Conservation (phyloP, 2,888 invertebrate genomes). For the Papilio elwesi region DNA sequence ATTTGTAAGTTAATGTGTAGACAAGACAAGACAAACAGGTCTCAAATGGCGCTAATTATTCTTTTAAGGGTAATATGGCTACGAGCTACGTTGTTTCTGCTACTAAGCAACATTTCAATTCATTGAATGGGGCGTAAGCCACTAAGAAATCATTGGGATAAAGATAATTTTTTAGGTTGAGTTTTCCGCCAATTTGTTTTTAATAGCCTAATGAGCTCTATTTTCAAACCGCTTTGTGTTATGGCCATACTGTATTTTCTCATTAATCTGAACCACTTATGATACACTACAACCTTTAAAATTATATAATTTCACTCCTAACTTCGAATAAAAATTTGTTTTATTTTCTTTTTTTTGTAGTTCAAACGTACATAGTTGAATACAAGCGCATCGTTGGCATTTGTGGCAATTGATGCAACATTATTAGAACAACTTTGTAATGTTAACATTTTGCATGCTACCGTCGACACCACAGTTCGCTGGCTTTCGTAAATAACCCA, state of each 20-base stretch:
- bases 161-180: too few species aligned
- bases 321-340: too few species aligned
- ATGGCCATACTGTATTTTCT: too few species aligned
- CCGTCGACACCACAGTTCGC: neutral
- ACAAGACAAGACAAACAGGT: neutral
- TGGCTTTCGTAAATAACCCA: slow-evolving; percentile 17
- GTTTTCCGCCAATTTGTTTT: neutral
- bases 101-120: neutral
- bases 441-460: slow-evolving; percentile 3
- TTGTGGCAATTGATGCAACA: slow-evolving; percentile 1
- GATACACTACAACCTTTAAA: too few species aligned
- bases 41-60: neutral
- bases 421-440: neutral
- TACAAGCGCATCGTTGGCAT: too few species aligned
- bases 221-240: too few species aligned
- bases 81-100: neutral
- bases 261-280: too few species aligned
- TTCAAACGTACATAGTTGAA: neutral
- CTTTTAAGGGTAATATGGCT: neutral
- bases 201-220: neutral
- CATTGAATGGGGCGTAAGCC: neutral
- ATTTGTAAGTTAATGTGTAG: neutral
- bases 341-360: neutral
- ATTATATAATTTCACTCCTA: too few species aligned
- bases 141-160: too few species aligned